Conservation (phyloP, 2,113 vertebrate species). For the Ovis canadensis region DNA sequence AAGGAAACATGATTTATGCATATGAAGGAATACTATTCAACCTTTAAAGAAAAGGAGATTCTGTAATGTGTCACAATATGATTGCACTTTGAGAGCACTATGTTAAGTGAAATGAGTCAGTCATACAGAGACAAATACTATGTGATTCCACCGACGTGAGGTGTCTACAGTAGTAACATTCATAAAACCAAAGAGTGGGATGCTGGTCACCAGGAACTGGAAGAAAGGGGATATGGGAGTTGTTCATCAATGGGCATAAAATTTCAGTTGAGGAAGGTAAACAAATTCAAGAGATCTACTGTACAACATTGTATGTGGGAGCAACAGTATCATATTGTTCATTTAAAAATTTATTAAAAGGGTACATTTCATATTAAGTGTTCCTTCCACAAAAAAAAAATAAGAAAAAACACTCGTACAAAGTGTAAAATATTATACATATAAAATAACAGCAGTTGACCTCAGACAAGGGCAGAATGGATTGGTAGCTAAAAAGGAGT, state of each 20-base stretch:
- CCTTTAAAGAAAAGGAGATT: neutral
- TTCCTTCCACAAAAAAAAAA: neutral
- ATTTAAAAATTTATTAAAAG: neutral
- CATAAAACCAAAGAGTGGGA: neutral
- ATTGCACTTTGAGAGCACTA: neutral
- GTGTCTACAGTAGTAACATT: neutral
- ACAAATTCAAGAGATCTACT: neutral
- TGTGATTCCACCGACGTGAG: neutral
- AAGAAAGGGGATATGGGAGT: neutral
- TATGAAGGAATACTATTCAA: neutral
- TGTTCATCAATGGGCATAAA: neutral
- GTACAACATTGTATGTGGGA: neutral
- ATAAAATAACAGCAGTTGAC: neutral
- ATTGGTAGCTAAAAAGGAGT: neutral
- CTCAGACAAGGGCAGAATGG: neutral
- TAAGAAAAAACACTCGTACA: neutral
- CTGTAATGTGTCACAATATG: neutral
- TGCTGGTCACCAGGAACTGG: neutral
- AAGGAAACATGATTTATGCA: neutral
- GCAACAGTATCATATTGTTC: neutral
- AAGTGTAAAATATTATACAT: neutral
- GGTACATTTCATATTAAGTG: neutral
- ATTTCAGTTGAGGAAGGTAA: neutral
- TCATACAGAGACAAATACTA: neutral
- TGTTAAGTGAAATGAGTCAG: neutral